A percentile compares a stretch with the other conserved stretches of the same genome.
Evolutionary conservation across 2,888 invertebrate genomes (phyloP).

Genomic region (Epicampocera succincta): DNA sequence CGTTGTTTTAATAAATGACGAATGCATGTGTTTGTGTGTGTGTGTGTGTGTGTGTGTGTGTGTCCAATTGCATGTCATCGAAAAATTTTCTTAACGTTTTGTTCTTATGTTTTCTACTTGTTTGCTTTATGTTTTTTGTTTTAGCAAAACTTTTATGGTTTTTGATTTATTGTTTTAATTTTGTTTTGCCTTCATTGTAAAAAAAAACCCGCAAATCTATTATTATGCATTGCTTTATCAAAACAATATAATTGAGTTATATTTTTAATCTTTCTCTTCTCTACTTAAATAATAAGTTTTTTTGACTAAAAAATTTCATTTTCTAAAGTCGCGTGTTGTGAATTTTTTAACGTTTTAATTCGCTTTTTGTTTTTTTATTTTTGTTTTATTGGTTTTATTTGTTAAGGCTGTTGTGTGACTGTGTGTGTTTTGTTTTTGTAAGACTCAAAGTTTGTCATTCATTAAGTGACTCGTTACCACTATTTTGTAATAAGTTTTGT

Average conservation of each 20-base stretch:
- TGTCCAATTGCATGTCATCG: too few relatives aligned
- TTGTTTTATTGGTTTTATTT: background rate
- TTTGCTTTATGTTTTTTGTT: too few relatives aligned
- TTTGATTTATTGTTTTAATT: background rate
- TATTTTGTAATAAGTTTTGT: conserved; percentile 65
- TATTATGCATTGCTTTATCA: too few relatives aligned
- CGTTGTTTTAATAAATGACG: too few relatives aligned
- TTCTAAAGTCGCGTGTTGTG: conserved; percentile 61
- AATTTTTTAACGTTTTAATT: conserved; percentile 37
- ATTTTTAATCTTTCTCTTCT: conserved; percentile 4
- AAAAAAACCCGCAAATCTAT: background rate
- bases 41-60: too few relatives aligned
- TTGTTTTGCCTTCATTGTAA: background rate
- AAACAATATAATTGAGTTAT: conserved; percentile 1
- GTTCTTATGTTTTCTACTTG: too few relatives aligned
- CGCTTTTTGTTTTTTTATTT: background rate
- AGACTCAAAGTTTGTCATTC: conserved; percentile 42
- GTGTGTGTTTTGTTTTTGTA: conserved; percentile 3
- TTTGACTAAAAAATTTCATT: conserved; percentile 35
- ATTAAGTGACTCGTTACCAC: conserved; percentile 59
- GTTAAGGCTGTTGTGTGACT: background rate
- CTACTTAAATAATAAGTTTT: conserved; percentile 6
- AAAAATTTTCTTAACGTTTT: too few relatives aligned
- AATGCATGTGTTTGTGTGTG: too few relatives aligned
- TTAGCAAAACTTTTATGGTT: too few relatives aligned